Evolutionary conservation across 2,113 vertebrate species (phyloP).

Genomic region (Pterocles gutturalis): DNA sequence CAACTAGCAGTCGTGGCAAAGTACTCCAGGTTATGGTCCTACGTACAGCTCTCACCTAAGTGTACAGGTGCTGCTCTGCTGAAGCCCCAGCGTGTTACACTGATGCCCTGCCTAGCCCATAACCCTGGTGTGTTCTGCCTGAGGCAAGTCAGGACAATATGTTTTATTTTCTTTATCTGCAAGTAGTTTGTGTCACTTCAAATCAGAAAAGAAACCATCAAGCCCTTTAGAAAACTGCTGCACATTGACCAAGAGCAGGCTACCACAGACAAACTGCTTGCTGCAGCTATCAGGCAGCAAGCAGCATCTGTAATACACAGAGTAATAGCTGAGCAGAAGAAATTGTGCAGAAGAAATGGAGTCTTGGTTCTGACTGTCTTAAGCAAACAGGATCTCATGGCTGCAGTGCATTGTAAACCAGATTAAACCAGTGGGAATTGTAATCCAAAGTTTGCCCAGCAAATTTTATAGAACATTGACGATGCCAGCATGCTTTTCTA

Average conservation of each 20-base stretch:
- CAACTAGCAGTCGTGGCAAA: neutral
- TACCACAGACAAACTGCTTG: neutral
- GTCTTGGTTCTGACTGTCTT: neutral
- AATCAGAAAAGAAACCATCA: neutral
- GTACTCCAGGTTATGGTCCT: neutral
- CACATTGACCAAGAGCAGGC: neutral
- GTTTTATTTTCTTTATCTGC: neutral
- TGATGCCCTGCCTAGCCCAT: neutral
- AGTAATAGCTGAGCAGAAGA: neutral
- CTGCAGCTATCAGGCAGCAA: neutral
- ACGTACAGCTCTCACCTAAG: neutral
- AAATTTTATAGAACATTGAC: neutral
- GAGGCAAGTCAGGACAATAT: neutral
- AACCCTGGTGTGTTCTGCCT: neutral
- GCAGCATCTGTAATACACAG: neutral
- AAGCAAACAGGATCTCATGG: neutral
- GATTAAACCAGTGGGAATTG: neutral
- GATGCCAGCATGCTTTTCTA: neutral
- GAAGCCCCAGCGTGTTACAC: neutral
- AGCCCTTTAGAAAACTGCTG: neutral
- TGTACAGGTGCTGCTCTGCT: neutral
- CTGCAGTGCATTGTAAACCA: neutral
- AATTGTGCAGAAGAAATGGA: neutral
- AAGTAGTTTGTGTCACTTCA: neutral
- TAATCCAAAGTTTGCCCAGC: neutral